A percentile compares a stretch with the other conserved stretches of the same genome.
phyloP scores from a whole-genome alignment of 2,888 invertebrate genomes.

The Chymomyza amoena region DNA sequence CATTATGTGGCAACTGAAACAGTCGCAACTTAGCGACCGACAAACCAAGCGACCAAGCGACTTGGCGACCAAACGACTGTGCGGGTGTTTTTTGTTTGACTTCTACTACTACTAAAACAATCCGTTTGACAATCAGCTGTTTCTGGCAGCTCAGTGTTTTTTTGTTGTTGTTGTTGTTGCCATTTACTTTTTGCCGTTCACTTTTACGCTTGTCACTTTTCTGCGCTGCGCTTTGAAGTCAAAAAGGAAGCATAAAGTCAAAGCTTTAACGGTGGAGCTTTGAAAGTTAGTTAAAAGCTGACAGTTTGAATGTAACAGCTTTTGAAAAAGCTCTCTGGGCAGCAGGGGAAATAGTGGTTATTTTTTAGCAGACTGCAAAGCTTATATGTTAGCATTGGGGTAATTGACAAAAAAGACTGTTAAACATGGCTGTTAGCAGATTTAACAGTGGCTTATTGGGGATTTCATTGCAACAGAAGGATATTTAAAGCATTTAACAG shows the following conservation, averaged over 20 bases:
- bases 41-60: constrained; percentile 5
- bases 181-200: constrained; percentile 17
- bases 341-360: constrained; percentile 44
- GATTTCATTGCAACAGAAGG: too few relatives aligned
- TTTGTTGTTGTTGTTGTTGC: not conserved
- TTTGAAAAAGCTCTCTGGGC: constrained; percentile 24
- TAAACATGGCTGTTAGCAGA: too few relatives aligned
- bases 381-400: not conserved
- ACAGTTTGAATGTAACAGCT: not conserved
- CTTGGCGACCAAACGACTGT: constrained; percentile 3
- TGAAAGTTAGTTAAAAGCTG: not conserved
- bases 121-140: constrained; percentile 62
- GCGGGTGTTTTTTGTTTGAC: not conserved
- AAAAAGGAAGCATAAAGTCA: constrained; percentile 39
- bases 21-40: constrained; percentile 23
- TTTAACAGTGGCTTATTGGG: too few relatives aligned
- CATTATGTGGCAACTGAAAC: constrained; percentile 48
- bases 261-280: not conserved
- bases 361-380: not conserved
- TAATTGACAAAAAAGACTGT: too few relatives aligned
- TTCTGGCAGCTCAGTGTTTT: not conserved
- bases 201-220: constrained; percentile 35
- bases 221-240: constrained; percentile 25
- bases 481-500: too few relatives aligned
- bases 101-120: too few relatives aligned